Evolutionary conservation across 1,140 invertebrate species (phyloP).

Genomic region (Anagrus nilaparvatae): DNA sequence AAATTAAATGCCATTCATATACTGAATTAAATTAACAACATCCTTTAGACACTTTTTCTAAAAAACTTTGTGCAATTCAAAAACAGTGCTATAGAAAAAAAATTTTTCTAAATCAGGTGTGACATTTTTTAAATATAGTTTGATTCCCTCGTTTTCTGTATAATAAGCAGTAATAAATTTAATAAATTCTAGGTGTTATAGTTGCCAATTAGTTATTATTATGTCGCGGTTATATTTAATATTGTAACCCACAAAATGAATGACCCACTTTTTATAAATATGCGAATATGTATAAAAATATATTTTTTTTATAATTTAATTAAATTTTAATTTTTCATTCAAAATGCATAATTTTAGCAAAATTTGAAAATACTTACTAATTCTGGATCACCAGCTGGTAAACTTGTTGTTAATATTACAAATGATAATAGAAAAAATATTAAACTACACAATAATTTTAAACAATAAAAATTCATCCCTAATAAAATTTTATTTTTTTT

Average conservation of each 20-base stretch:
- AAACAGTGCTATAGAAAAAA: background rate
- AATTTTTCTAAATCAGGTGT: background rate
- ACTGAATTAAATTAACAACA: too few species aligned
- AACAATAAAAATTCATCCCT: conserved; percentile 30
- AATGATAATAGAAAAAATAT: conserved; percentile 21
- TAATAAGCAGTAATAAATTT: background rate
- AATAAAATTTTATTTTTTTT: background rate
- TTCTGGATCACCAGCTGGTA: conserved; percentile 32
- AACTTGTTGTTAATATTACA: conserved; percentile 18
- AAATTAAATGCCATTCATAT: too few species aligned
- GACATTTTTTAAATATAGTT: background rate
- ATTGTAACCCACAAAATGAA: conserved; percentile 21
- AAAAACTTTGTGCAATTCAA: too few species aligned
- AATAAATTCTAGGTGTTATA: background rate
- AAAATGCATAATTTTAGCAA: background rate
- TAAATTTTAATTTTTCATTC: background rate
- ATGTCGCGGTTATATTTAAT: conserved; percentile 2
- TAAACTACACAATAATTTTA: conserved; percentile 23
- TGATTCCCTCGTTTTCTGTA: background rate
- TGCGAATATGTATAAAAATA: background rate
- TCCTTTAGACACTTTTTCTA: too few species aligned
- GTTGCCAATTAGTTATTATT: background rate
- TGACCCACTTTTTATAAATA: conserved; percentile 25
- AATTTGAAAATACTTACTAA: conserved; percentile 26
- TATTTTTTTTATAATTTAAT: too few species aligned